Base-by-base conservation (phyloP, 2,888 invertebrate genomes). In the Diaphora mendica region DNA sequence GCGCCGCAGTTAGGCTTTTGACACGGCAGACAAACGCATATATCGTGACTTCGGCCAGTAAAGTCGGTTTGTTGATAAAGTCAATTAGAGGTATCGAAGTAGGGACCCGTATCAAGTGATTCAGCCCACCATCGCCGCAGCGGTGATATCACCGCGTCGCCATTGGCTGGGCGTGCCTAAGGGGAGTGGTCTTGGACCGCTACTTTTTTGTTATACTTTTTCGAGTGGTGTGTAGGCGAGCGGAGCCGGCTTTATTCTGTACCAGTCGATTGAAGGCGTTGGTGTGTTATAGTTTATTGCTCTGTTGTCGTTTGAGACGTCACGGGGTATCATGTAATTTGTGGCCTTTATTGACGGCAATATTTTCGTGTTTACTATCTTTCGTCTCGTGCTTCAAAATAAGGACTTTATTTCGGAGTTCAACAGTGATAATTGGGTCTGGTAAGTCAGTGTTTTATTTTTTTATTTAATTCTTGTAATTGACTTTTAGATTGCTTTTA, bases 1-100 rank as follows among this genome's bases (percentile, higher is more conserved):
- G 86, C 87, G 89, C 91, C 91, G 90, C 91, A 92, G 94, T 94
- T 93, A 94, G 92, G 94, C 94, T 94, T 95, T 95, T 94, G 94
- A 95, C 94, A 90, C 92, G 91, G 88, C 93, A 92, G 93, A 94
- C 93, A 93, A 94, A 94, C 95, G 92, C 93, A 91, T 94, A 94
- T 95, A 93, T 95, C 95, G 95, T 95, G 95, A 95, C 95, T 95
- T 88, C 87, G 89, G 92, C 93, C 95, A 93, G 94, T 95, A 95
- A 95, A 94, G 93, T 95, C 93, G 89, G 94, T 95, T 95, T 95
- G 95, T 95, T 95, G 95, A 95, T 95, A 95, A 95, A 95, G 95
- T 95, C 95, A 95, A 95, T 95, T 95, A 95, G 95, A 90, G 90
- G 92, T 94, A 94, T 95, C 95, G 93, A 92, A 95, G 94, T 92